Evolutionary conservation across 2,888 invertebrate species (phyloP), one percentile per base, ranked within the genome.

Genomic region (Rutpela maculata): DNA sequence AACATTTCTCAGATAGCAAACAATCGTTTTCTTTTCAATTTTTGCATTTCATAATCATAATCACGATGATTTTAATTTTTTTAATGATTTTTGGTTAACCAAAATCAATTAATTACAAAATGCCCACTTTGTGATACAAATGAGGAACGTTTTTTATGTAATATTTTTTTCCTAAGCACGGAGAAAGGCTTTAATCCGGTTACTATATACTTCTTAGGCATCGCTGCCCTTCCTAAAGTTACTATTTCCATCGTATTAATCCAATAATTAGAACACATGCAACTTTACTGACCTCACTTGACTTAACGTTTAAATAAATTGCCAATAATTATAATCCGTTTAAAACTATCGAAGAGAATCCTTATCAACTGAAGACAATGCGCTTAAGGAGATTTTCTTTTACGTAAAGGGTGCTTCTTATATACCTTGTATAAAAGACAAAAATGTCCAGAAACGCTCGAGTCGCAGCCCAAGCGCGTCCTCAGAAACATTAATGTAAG

Each of bases 381-480:
- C 69, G 67, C 78, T 80, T 79, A 78, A 81, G 63, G 55, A 72
- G 55, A 72, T 72, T 82, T 74, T 73, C 78, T 76, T 83, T 82
- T 74, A 79, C 79, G 81, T 82, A 79, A 82, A 79, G 55, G 55
- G 22, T 68, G 43, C 57, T 22, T 69, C 38, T 74, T 62, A 5
- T n/a, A 57, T 38, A 67, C 12, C 78, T 74, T 81, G 79, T 83
- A 83, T 83, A 83, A 82, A 83, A 78, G 77, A 75, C 66, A 69
- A 18, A 12, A 31, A 57, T 9, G 56, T 15, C 17, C 31, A 17
- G 26, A 22, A 55, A 66, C 10, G 26, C 38, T 62, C 59, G 81
- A 83, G 82, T 84, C 81, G 81, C 78, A 78, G 81, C 77, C 80
- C 80, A 80, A 76, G 79, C 65, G 80, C 82, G 81, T 78, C 82